Conservation (phyloP, 2,113 vertebrate species). For the Cryptotis parvus region DNA sequence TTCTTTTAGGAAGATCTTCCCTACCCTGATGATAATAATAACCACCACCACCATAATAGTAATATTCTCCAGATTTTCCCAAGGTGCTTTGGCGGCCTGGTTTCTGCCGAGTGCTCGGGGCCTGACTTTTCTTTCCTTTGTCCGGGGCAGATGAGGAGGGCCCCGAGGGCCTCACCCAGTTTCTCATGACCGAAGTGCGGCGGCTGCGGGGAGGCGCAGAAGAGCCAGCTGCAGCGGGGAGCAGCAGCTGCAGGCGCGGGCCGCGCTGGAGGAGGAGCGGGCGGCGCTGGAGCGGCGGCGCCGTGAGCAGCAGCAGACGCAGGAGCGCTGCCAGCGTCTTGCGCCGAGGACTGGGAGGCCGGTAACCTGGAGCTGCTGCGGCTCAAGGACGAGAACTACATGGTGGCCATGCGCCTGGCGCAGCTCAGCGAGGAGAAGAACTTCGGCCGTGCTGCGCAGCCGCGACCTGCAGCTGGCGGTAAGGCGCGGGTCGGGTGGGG, state of each 20-base stretch:
- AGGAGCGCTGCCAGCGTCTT: slow-evolving; percentile 92
- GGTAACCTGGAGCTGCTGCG: slow-evolving; percentile 92
- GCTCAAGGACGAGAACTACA: slow-evolving; percentile 95
- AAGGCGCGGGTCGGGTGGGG: fast-evolving
- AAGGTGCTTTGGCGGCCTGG: no score
- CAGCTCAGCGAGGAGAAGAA: slow-evolving; percentile 94
- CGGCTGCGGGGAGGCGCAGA: slow-evolving; percentile 92
- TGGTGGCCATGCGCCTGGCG: slow-evolving; percentile 94
- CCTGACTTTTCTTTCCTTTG: background rate
- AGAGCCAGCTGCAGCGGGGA: slow-evolving; percentile 90
- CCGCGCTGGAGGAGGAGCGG: slow-evolving; percentile 91
- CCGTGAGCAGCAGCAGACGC: slow-evolving; percentile 90
- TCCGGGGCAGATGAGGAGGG: slow-evolving; percentile 94
- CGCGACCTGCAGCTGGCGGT: slow-evolving; percentile 94
- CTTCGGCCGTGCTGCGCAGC: slow-evolving; percentile 89
- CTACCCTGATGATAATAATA: background rate
- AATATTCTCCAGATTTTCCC: background rate
- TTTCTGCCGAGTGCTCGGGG: no score
- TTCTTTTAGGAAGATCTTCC: background rate
- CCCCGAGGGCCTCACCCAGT: slow-evolving; percentile 96
- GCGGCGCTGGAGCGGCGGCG: slow-evolving; percentile 88
- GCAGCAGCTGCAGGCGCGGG: slow-evolving; percentile 92
- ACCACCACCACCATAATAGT: no score
- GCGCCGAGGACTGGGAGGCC: slow-evolving; percentile 93
- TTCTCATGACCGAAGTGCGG: slow-evolving; percentile 95